Conservation (phyloP, 2,888 invertebrate species). For the Cecidostiba fungosa region DNA sequence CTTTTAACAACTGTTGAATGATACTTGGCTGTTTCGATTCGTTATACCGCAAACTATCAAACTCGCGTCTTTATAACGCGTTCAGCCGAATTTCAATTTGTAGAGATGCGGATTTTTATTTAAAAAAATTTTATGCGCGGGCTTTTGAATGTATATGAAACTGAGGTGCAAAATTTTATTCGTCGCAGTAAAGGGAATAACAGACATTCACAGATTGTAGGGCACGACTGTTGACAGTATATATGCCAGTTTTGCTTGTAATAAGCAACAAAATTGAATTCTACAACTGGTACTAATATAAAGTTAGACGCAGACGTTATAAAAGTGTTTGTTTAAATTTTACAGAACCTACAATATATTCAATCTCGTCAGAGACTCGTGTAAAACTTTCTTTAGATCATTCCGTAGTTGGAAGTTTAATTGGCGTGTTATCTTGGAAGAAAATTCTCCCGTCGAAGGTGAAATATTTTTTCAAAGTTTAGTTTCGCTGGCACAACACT, state of each 20-base stretch:
- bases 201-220: background rate
- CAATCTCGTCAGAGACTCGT: background rate
- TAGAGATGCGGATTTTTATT: background rate
- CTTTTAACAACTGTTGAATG: conserved; percentile 15
- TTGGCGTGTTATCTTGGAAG: background rate
- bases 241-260: background rate
- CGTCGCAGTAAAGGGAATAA: background rate
- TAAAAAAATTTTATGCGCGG: background rate
- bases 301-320: background rate
- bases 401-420: background rate
- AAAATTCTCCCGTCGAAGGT: background rate
- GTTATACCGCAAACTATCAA: background rate
- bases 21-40: background rate
- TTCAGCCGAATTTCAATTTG: background rate
- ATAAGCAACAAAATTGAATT: background rate
- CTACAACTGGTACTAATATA: background rate
- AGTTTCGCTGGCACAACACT: background rate
- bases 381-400: too few relatives aligned
- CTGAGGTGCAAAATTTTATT: background rate
- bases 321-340: background rate
- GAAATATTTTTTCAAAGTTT: background rate
- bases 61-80: background rate
- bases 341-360: too few relatives aligned
- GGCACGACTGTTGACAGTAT: background rate
- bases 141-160: background rate